phyloP scores from a whole-genome alignment of 2,797 vertebrate genomes.

The Sylvilagus floridanus region DNA sequence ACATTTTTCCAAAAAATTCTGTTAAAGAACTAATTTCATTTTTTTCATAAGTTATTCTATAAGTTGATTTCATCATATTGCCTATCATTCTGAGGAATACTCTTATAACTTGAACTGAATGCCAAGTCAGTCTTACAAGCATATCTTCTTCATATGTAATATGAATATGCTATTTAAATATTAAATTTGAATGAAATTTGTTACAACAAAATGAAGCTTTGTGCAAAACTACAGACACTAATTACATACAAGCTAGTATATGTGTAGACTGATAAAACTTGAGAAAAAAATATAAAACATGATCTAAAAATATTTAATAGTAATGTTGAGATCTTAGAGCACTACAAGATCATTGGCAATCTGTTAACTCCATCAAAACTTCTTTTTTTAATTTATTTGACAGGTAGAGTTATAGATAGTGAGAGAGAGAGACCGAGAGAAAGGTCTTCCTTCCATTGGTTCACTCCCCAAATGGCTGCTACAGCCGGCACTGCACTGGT shows the following conservation, averaged over 20 bases:
- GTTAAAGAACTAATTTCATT: constrained; percentile 63
- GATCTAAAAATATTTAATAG: constrained; percentile 52
- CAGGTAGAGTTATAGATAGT: no score
- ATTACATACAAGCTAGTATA: not conserved
- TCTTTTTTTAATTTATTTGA: no score
- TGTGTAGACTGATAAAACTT: constrained; percentile 24
- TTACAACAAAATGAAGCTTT: constrained; percentile 51
- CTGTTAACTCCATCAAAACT: not conserved
- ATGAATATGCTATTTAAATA: constrained; percentile 21
- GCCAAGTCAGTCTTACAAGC: not conserved
- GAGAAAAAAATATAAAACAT: constrained; percentile 60
- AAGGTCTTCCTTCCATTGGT: no score
- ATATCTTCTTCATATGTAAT: constrained; percentile 49
- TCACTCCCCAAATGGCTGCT: no score
- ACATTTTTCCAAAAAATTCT: not conserved
- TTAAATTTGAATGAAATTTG: constrained; percentile 60
- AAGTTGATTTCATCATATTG: constrained; percentile 46
- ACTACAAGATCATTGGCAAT: constrained; percentile 17
- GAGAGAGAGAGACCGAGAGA: no score
- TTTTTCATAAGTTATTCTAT: constrained; percentile 24
- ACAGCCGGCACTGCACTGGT: no score
- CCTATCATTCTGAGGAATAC: constrained; percentile 62
- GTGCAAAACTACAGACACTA: constrained; percentile 50
- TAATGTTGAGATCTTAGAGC: constrained; percentile 43
- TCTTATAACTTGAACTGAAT: constrained; percentile 55